Percentiles rank a stretch among this genome's conserved stretches.
Evolutionary conservation across 2,113 vertebrate species (phyloP).

Genomic region (Gobius niger): DNA sequence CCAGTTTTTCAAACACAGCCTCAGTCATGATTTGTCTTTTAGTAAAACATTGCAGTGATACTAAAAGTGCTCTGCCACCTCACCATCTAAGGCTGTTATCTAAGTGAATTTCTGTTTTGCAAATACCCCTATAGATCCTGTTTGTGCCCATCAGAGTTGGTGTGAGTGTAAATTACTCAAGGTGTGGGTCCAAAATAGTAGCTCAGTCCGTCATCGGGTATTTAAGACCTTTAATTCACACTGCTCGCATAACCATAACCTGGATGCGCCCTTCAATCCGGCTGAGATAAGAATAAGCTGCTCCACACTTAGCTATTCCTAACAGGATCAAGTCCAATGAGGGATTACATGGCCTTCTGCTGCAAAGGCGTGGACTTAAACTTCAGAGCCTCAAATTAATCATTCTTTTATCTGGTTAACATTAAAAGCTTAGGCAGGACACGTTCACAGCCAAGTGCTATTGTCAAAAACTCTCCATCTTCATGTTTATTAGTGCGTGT

Average conservation of each 20-base stretch:
- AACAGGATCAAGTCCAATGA: conserved; percentile 48
- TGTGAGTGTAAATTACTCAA: neutral
- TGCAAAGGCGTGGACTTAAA: conserved; percentile 7
- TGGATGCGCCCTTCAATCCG: conserved; percentile 37
- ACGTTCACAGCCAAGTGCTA: neutral
- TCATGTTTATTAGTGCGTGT: neutral
- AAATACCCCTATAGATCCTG: neutral
- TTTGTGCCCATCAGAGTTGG: conserved; percentile 11
- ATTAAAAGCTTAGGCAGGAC: neutral
- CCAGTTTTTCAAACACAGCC: too few species aligned
- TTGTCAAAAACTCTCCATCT: neutral
- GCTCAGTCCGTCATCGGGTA: conserved; percentile 3
- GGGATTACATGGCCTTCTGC: conserved; percentile 50
- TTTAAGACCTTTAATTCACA: conserved; percentile 18
- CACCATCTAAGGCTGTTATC: neutral
- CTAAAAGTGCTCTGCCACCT: too few species aligned
- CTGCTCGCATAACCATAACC: conserved; percentile 34
- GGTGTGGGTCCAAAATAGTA: conserved; percentile 9
- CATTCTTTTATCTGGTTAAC: conserved; percentile 21
- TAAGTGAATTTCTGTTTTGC: neutral
- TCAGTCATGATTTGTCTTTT: too few species aligned
- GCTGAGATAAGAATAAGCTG: conserved; percentile 46
- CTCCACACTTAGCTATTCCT: conserved; percentile 52
- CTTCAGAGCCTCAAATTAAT: conserved; percentile 14
- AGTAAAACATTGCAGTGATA: too few species aligned